phyloP scores from a whole-genome alignment of 1,140 invertebrate species.

The Orchestia grillus region DNA sequence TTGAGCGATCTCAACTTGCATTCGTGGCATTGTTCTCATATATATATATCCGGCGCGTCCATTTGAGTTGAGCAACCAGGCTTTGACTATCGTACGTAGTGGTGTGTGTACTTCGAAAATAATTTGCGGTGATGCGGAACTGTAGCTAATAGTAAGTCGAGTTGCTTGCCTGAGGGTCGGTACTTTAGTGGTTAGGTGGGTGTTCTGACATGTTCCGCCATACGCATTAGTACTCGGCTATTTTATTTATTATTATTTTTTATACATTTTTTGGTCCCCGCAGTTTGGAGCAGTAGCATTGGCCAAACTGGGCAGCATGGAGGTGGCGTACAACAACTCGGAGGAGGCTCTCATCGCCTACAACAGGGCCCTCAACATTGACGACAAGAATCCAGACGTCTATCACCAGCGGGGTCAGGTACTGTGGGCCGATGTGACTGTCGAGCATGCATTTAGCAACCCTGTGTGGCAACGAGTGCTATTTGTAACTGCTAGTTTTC shows the following conservation, averaged over 20 bases:
- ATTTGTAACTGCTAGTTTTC: too few relatives aligned
- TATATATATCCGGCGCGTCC: too few relatives aligned
- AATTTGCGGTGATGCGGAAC: too few relatives aligned
- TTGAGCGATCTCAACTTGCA: too few relatives aligned
- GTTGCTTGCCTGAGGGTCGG: not conserved
- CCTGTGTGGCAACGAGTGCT: not conserved
- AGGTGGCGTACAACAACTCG: not conserved
- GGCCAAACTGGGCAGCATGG: constrained; percentile 13
- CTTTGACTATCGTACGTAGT: too few relatives aligned
- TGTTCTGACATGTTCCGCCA: not conserved
- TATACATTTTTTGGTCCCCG: not conserved
- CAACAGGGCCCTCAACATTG: constrained; percentile 37
- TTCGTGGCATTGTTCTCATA: too few relatives aligned
- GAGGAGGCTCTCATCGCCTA: constrained; percentile 17
- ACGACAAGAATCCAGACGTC: constrained; percentile 47
- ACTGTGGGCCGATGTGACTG: not conserved
- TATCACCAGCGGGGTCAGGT: constrained; percentile 33
- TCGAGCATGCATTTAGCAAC: not conserved
- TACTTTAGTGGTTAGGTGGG: not conserved
- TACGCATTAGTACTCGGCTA: not conserved
- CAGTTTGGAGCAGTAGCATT: constrained; percentile 9
- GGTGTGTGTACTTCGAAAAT: too few relatives aligned
- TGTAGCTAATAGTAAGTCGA: not conserved
- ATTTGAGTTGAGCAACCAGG: too few relatives aligned
- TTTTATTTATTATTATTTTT: not conserved